Evolutionary conservation across 2,797 vertebrate genomes (phyloP).

Genomic region (Champsocephalus gunnari): DNA sequence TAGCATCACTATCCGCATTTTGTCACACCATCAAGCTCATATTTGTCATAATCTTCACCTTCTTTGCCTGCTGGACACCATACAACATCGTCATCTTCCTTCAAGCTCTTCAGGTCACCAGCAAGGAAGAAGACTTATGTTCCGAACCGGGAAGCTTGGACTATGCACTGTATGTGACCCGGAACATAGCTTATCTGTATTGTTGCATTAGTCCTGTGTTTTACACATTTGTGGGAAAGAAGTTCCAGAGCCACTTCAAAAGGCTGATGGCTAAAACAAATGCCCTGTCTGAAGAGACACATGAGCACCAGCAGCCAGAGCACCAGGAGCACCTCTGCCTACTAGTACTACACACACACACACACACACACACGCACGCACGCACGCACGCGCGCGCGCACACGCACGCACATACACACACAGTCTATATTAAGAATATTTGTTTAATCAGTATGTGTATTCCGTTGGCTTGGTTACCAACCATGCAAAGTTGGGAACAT

Average conservation of each 20-base stretch:
- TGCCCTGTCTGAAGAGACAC: conserved; percentile 76
- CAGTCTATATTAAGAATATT: not conserved
- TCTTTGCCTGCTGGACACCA: conserved; percentile 87
- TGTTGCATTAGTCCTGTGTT: conserved; percentile 87
- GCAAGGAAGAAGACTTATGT: fast-evolving
- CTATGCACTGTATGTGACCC: conserved; percentile 78
- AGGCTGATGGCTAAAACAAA: conserved; percentile 69
- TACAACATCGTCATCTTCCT: conserved; percentile 84
- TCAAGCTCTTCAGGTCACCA: conserved; percentile 56
- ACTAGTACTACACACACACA: conserved; percentile 57
- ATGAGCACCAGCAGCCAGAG: conserved; percentile 70
- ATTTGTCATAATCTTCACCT: conserved; percentile 83
- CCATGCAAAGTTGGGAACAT: not conserved
- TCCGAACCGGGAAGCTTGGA: conserved; percentile 37
- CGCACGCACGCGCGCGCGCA: no score
- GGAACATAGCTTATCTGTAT: conserved; percentile 85
- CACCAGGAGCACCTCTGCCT: conserved; percentile 74
- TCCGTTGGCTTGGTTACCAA: not conserved
- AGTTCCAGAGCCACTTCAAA: conserved; percentile 84
- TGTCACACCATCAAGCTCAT: conserved; percentile 84
- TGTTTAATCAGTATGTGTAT: not conserved
- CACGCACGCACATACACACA: no score
- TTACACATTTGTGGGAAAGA: conserved; percentile 87
- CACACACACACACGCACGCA: no score
- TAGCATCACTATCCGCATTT: conserved; percentile 80